Percentiles rank a stretch among this genome's conserved stretches.
Conservation (phyloP, 1,140 invertebrate genomes). For the Musca vetustissima region DNA sequence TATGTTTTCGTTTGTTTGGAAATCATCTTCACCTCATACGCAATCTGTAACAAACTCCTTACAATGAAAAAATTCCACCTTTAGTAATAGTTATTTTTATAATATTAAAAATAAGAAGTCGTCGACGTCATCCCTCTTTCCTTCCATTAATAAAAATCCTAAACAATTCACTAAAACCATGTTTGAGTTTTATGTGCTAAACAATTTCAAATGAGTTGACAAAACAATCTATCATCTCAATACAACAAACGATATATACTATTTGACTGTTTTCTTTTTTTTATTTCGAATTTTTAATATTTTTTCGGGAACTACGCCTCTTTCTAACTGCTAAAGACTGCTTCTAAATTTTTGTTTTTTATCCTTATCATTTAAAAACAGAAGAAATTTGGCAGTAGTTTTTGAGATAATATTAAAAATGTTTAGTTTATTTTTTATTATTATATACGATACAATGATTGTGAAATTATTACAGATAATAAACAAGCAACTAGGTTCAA, state of each 20-base stretch:
- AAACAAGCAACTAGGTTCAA: too few relatives aligned
- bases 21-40: constrained; percentile 8
- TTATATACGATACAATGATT: constrained; percentile 17
- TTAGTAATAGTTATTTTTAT: constrained; percentile 4
- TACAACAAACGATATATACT: too few relatives aligned
- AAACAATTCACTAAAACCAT: too few relatives aligned
- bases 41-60: not conserved
- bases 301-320: too few relatives aligned
- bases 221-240: too few relatives aligned
- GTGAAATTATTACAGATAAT: constrained; percentile 21
- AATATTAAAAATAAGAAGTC: not conserved
- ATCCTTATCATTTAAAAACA: too few relatives aligned
- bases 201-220: too few relatives aligned
- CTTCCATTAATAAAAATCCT: not conserved
- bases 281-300: too few relatives aligned
- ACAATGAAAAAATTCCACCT: not conserved
- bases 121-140: constrained; percentile 1
- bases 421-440: constrained; percentile 12
- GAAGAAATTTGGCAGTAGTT: not conserved
- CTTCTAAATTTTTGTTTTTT: too few relatives aligned
- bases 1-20: not conserved
- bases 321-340: too few relatives aligned
- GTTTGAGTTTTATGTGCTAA: too few relatives aligned
- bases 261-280: too few relatives aligned
- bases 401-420: constrained; percentile 12